A percentile compares a stretch with the other conserved stretches of the same genome.
These are phyloP conservation scores for Oenanthe oenanthe DNA, from an alignment of 2,113 vertebrate genomes.

Conservation along the genomic window DNA sequence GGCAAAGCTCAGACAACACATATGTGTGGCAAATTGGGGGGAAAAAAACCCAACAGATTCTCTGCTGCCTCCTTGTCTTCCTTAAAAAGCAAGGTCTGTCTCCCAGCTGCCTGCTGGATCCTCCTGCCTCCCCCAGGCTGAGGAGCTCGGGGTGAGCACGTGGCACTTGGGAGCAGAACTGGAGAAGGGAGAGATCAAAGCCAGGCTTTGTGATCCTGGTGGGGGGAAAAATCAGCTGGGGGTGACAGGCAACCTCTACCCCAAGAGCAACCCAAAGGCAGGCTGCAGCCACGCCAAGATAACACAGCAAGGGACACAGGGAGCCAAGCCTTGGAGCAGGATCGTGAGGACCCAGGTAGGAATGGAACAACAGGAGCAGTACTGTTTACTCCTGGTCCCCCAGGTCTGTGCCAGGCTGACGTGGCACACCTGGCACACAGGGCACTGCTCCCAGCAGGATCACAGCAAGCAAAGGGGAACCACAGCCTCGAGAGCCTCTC, in stretches of 20 bases:
- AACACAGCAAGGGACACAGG: fast-evolving
- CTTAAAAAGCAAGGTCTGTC: slow-evolving; percentile 22
- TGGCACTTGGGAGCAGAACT: fast-evolving
- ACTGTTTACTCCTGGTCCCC: not conserved
- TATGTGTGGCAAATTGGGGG: not conserved
- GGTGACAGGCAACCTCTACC: not conserved
- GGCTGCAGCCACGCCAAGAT: not conserved
- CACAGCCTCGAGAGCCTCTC: not conserved
- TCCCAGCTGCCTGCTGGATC: slow-evolving; percentile 5
- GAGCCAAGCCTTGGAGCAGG: not conserved
- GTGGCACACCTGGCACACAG: not conserved
- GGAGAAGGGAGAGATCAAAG: not conserved
- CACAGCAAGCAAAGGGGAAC: not conserved
- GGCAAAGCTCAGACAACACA: not conserved
- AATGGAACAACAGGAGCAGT: fast-evolving
- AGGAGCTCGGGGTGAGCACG: not conserved
- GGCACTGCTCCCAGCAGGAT: not conserved
- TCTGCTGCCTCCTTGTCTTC: not conserved
- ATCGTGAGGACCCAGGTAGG: not conserved
- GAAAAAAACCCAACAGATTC: not conserved
- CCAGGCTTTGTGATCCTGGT: not conserved
- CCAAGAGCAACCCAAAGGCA: not conserved
- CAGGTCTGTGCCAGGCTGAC: not conserved
- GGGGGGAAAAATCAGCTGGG: not conserved
- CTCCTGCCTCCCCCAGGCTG: not conserved